These are phyloP conservation scores for Pseudorhombus dupliciocellatus DNA, from an alignment of 2,113 vertebrate genomes.

Conservation along the genomic window DNA sequence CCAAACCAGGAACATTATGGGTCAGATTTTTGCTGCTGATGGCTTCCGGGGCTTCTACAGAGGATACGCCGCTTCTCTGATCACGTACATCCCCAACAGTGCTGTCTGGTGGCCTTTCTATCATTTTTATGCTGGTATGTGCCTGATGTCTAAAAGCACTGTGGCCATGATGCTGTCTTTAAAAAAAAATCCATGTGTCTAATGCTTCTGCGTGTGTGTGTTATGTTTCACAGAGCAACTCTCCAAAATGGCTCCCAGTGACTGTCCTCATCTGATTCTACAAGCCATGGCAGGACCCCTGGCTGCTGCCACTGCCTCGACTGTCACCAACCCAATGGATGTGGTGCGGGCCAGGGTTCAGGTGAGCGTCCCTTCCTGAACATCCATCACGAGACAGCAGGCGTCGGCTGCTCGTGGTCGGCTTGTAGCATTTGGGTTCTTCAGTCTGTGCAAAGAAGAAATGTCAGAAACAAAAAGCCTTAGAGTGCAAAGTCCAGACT, in stretches of 20 bases:
- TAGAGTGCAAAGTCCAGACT: too few species aligned
- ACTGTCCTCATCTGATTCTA: slow-evolving; percentile 94
- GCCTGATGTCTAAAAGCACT: neutral
- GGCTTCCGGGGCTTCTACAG: slow-evolving; percentile 94
- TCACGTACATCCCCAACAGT: slow-evolving; percentile 98
- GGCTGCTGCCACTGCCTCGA: slow-evolving; percentile 93
- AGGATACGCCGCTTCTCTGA: slow-evolving; percentile 94
- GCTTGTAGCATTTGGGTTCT: neutral
- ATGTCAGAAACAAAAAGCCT: too few species aligned
- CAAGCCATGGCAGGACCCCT: slow-evolving; percentile 94
- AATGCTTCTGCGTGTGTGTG: too few species aligned
- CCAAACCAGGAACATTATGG: slow-evolving; percentile 90
- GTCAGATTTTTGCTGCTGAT: slow-evolving; percentile 90
- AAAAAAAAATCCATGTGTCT: too few species aligned
- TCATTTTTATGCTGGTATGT: slow-evolving; percentile 94
- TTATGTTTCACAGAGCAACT: slow-evolving; percentile 87
- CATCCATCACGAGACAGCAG: neutral
- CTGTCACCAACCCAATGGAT: slow-evolving; percentile 98
- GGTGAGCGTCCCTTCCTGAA: slow-evolving; percentile 71
- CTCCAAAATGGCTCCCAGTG: slow-evolving; percentile 87
- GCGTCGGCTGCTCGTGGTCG: too few species aligned
- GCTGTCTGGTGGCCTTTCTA: slow-evolving; percentile 99
- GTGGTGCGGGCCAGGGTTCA: slow-evolving; percentile 95
- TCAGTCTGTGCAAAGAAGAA: too few species aligned
- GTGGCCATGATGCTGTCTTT: neutral